Evolutionary conservation across 2,113 vertebrate genomes (phyloP), one percentile per base, ranked within the genome.

Genomic region (Corythoichthys intestinalis): DNA sequence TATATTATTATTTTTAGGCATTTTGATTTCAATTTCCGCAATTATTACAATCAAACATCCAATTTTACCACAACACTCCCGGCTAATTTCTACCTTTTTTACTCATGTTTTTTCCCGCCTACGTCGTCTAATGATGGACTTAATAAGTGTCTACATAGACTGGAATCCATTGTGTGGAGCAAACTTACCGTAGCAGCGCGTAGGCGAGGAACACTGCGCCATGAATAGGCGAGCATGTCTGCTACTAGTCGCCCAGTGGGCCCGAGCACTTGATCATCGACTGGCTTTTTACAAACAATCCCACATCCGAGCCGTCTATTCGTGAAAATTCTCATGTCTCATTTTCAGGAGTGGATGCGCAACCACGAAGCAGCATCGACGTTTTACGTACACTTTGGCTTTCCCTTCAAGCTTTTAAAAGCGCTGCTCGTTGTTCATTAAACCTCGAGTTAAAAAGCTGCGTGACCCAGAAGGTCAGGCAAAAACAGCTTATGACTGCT

Each of bases 391-490:
- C 88, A 91, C 90, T 91, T 72, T 5, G 60, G 44, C 9, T 35
- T 62, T 77, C 92, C 89, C 93, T 91, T 85, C 83, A 93, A 92
- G 85, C 69, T 90, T 64, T 65, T 41, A 38, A 91, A 96, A 96
- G 91, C 90, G 89, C 92, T 93, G 92, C 91, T 93, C 93, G 95
- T 98, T 96, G 95, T 97, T 98, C 96, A 98, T 98, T 99, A 98
- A 98, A 96, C 91, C 95, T 94, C 95, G 95, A 93, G 94, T 95
- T 96, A 96, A 94, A 92, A 94, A 92, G 94, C 94, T 77, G 80
- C 83, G 69, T 76, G 85, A 97, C 96, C 93, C 93, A 93, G 93
- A 41, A 95, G 97, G 97, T 98, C 97, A 97, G 89, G 86, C 93
- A 94, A 86, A 96, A 96, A 63, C 41, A 93, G 95, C 95, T 98